A percentile compares a stretch with the other conserved stretches of the same genome.
Evolutionary conservation across 2,888 invertebrate genomes (phyloP).

Genomic region (Ptilodon capucinus): DNA sequence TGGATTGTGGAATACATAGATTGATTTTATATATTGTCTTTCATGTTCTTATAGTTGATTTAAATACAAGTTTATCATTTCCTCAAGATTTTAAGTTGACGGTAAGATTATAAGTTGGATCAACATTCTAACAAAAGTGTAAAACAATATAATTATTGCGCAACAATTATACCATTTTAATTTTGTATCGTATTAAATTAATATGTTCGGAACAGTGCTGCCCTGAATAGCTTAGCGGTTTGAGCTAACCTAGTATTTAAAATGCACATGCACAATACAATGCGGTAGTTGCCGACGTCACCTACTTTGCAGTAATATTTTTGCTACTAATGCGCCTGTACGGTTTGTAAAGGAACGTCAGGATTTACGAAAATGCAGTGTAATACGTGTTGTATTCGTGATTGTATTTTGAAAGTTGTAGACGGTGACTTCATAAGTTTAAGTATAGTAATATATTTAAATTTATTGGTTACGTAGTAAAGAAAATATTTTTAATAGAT

Average conservation of each 20-base stretch:
- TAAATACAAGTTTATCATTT: neutral
- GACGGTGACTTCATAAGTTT: constrained; percentile 33
- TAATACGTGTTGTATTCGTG: constrained; percentile 55
- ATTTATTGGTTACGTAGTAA: constrained; percentile 32
- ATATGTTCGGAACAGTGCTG: constrained; percentile 38
- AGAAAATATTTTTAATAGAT: constrained; percentile 26
- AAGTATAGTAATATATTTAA: constrained; percentile 15
- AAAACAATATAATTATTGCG: too few species aligned
- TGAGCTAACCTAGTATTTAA: constrained; percentile 74
- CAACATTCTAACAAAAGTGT: too few species aligned
- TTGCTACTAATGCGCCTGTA: constrained; percentile 77
- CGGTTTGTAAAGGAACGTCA: constrained; percentile 63
- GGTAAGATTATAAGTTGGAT: too few species aligned
- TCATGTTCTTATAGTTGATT: neutral
- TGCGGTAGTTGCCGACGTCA: constrained; percentile 79
- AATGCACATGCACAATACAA: constrained; percentile 79
- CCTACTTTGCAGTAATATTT: constrained; percentile 80
- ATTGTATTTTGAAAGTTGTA: constrained; percentile 44
- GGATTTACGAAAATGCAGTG: constrained; percentile 73
- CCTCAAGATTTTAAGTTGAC: neutral
- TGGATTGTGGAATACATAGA: neutral
- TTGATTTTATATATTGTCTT: neutral
- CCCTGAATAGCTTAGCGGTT: constrained; percentile 67
- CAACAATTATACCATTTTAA: constrained; percentile 6
- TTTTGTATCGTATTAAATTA: constrained; percentile 20